Evolutionary conservation across 1,140 invertebrate genomes (phyloP).

Genomic region (Aphidius gifuensis): DNA sequence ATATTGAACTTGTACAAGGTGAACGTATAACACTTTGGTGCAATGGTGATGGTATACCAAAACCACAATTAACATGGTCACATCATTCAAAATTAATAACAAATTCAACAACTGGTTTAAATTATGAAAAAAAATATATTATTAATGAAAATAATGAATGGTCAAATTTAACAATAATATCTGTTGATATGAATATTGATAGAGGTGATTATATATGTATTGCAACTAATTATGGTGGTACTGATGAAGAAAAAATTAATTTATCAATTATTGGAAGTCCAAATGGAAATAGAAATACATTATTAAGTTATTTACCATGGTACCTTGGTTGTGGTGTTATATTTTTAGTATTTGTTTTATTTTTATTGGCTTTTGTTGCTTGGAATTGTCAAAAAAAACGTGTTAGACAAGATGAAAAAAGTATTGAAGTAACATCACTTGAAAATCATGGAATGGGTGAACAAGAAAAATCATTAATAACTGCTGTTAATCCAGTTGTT

Average conservation of each 20-base stretch:
- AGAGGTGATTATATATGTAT: slow-evolving; percentile 85
- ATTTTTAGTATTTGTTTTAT: slow-evolving; percentile 59
- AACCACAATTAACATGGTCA: slow-evolving; percentile 72
- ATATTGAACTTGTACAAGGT: slow-evolving; percentile 60
- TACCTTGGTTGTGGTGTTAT: slow-evolving; percentile 52
- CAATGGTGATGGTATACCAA: slow-evolving; percentile 71
- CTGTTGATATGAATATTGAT: slow-evolving; percentile 68
- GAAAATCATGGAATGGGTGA: slow-evolving; percentile 60
- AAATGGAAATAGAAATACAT: slow-evolving; percentile 49
- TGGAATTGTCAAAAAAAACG: slow-evolving; percentile 64
- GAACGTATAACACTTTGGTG: slow-evolving; percentile 72
- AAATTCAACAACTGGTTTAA: slow-evolving; percentile 38
- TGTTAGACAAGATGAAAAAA: slow-evolving; percentile 57
- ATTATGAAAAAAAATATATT: slow-evolving; percentile 51
- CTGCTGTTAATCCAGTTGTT: slow-evolving; percentile 76
- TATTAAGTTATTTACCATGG: slow-evolving; percentile 44
- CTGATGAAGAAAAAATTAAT: slow-evolving; percentile 70
- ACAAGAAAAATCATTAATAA: slow-evolving; percentile 76
- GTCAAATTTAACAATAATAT: slow-evolving; percentile 73
- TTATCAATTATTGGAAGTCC: slow-evolving; percentile 59
- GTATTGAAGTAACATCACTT: slow-evolving; percentile 47
- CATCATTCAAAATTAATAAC: slow-evolving; percentile 36
- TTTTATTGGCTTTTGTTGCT: slow-evolving; percentile 63
- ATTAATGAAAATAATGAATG: slow-evolving; percentile 57
- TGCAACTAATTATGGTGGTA: slow-evolving; percentile 80